Conservation (phyloP, 2,888 invertebrate genomes). For the Keiferia lycopersicella region DNA sequence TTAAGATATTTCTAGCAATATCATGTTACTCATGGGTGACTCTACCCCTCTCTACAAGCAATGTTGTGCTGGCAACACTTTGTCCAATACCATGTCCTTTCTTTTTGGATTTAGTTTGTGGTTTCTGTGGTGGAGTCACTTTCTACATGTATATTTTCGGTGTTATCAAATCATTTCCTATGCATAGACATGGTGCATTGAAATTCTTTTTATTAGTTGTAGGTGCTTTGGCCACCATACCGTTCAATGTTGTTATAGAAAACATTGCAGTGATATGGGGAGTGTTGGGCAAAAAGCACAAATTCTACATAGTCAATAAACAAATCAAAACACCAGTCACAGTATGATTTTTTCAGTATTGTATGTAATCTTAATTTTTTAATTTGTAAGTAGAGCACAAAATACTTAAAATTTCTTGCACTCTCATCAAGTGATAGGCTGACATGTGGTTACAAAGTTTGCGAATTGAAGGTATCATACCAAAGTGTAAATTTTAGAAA, state of each 20-base stretch:
- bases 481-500: conserved; percentile 40
- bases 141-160: conserved; percentile 99
- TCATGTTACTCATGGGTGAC: conserved; percentile 98
- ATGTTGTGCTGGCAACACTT: conserved; percentile 90
- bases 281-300: conserved; percentile 95
- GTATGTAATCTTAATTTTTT: conserved; percentile 43
- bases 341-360: conserved; percentile 69
- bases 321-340: conserved; percentile 87
- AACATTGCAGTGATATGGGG: conserved; percentile 98
- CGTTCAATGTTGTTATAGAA: conserved; percentile 96
- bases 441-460: background rate
- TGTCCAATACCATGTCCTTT: conserved; percentile 94
- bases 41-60: conserved; percentile 94
- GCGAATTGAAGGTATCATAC: conserved; percentile 27
- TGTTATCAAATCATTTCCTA: conserved; percentile 96
- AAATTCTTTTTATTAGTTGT: conserved; percentile 90
- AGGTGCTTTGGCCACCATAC: conserved; percentile 94
- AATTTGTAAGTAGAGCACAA: conserved; percentile 64
- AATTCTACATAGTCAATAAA: conserved; percentile 98
- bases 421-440: conserved; percentile 40
- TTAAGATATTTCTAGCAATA: conserved; percentile 91
- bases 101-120: conserved; percentile 91
- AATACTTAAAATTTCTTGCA: conserved; percentile 58
- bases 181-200: conserved; percentile 91
- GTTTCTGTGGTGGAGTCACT: conserved; percentile 95